Conservation (phyloP, 2,888 invertebrate genomes). For the Drosophila diplacantha region DNA sequence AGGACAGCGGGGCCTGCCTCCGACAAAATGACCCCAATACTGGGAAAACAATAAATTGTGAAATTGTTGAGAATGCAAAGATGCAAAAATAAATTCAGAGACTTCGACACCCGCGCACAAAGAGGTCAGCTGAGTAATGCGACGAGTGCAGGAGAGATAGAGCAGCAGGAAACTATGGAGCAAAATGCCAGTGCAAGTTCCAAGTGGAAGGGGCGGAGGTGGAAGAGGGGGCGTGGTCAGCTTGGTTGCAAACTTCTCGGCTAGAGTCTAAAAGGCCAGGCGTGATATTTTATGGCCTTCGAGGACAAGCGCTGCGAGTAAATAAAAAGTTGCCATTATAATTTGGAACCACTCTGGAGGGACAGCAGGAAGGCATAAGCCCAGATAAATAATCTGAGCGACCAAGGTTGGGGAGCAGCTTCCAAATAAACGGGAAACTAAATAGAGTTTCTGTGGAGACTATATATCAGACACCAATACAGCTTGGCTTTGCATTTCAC, state of each 20-base stretch:
- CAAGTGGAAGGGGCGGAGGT: constrained; percentile 15
- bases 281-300: constrained; percentile 47
- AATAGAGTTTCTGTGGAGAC: neutral
- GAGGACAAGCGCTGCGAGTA: constrained; percentile 42
- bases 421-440: neutral
- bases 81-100: constrained; percentile 65
- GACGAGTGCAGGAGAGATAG: constrained; percentile 11
- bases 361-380: constrained; percentile 3
- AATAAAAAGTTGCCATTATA: constrained; percentile 47
- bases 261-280: constrained; percentile 28
- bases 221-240: constrained; percentile 17
- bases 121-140: constrained; percentile 45
- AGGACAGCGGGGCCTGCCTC: constrained; percentile 27
- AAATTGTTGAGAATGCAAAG: constrained; percentile 62
- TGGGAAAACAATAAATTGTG: constrained; percentile 66
- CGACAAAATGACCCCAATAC: constrained; percentile 64
- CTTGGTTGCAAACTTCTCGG: constrained; percentile 33
- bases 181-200: constrained; percentile 34
- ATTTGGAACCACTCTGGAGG: constrained; percentile 15
- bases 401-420: constrained; percentile 2
- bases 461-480: neutral
- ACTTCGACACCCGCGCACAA: constrained; percentile 52
- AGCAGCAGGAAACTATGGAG: constrained; percentile 10
- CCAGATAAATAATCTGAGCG: constrained; percentile 23
- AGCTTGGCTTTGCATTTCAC: neutral